Base-by-base conservation (phyloP, 2,888 invertebrate genomes). In the Hyposoter dolosus region DNA sequence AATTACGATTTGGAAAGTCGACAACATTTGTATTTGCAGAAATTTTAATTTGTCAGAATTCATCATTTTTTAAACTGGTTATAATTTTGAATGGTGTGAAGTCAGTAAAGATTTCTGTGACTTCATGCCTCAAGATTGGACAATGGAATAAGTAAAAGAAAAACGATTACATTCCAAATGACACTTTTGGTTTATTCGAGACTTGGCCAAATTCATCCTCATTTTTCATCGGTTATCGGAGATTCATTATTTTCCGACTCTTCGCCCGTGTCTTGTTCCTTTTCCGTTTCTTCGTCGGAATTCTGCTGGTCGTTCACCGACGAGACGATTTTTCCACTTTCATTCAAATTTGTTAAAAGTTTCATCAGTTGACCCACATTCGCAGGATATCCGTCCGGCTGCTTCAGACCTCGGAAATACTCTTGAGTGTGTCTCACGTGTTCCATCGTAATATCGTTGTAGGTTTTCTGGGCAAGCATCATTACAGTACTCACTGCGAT, bases 401-500 rank as follows among this genome's bases (percentile, higher is more conserved):
- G 88, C 69, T 74, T 86, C 9, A 89, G 60, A 2, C 86, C 74
- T 3, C 80, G 63, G 60, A 89, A 88, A 75, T 89, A 89, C 53
- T 84, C 87, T 60, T 89, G 84, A 0, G 88, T 87, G 75, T 83
- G 86, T 15, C 71, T 85, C 12, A 88, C 76, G 72, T 89, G 89
- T 45, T 89, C 88, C 35, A 80, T 45, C 15, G 88, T 89, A 47
- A 89, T 89, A 43, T 87, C 82, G 10, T 84, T 72, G 66, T 88
- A 88, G 12, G 74, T 68, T 23, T 78, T 80, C 43, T 77, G 87
- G 3, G 89, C 89, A 43, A 89, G 47, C 88, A 88, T 84, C 86
- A 89, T 89, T 10, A 89, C 88, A 12, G 89, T 89, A 71, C 88
- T 89, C 56, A 89, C 82, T 9, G 86, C 88, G 63, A 83, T 84